Base-by-base conservation (phyloP, 2,888 invertebrate species). In the Podotricha telesiphe region DNA sequence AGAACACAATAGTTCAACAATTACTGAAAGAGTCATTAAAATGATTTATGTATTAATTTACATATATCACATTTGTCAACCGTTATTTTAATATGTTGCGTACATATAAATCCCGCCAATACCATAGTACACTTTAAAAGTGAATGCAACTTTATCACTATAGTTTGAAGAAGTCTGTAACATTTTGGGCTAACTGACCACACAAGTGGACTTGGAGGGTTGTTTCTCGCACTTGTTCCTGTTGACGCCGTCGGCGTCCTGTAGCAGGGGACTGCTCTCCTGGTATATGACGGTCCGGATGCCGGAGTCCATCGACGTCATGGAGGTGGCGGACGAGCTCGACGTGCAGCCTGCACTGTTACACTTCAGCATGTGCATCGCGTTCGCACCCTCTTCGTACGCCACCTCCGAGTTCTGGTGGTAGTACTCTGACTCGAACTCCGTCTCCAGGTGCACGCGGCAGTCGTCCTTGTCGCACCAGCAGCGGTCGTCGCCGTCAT, bases 261-360 rank as follows among this genome's bases (percentile, higher is more conserved):
- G 13, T 1, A 3, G 7, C 0, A 70, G 64, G 51, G 67, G 67
- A 50, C 74, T 65, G 13, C 67, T 75, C 7, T 80, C 75, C 61
- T 76, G 81, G 75, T 76, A 78, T 37, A 82, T 76, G 28, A 82
- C 83, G 10, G 85, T 83, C 59, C 68, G 72, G 2, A 74, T 74
- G n/a, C 74, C 79, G 13, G 81, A 80, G 37, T 78, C 78, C 19
- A 76, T 66, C 0, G 77, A 78, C 37, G 77, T n/a, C n/a, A n/a
- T 74, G 68, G 73, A 58, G 5, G 70, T 69, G 22, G 72, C 75
- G 55, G 74, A 75, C 8, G 76, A 74, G n/a, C n/a, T n/a, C 11
- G 59, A 70, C 13, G 65, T n/a, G n/a, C n/a, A 22, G 34, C 58
- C 15, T 50, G 22, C 2, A 50, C 53, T 42, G 68, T 66, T 17